Evolutionary conservation across 1,140 invertebrate genomes (phyloP), one percentile per base, ranked within the genome.

Genomic region (Neoseiulus cucumeris): DNA sequence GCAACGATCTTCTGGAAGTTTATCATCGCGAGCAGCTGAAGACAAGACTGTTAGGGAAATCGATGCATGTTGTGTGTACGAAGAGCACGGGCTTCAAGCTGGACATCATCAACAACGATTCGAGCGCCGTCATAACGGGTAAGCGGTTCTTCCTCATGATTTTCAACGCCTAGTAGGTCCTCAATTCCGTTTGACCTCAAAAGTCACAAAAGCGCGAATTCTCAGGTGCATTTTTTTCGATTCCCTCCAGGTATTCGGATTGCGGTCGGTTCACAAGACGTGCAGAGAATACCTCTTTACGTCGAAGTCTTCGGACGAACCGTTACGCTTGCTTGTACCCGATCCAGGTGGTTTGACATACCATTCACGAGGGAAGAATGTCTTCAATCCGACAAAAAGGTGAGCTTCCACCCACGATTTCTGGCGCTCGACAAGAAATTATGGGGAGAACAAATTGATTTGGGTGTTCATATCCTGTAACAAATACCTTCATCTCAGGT

Each of bases 21-120:
- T 97, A 98, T 72, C 96, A 95, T 73, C 83, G 85, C 0, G 83
- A 85, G n/a, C 93, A 97, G 75, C 82, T 97, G 1, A 97, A 96
- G 76, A 85, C 91, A 69, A 79, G 93, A 42, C 80, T 98, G 0
- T 91, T 92, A 72, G 90, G 89, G 0, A 87, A 85, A 2, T 87
- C 87, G 22, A 83, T 91, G 77, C 93, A 91, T 73, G 85, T 94
- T 28, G 89, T 87, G 0, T 90, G 83, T 47, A 91, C 87, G 0
- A 90, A 91, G 76, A 80, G 85, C 47, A 84, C 82, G 70, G 91
- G 91, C 22, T 97, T 97, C 74, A 83, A 81, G 14, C 78, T 97
- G 25, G 92, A 96, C 73, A 81, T 96, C 0, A 84, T 79, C 0
- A 96, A 96, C 75, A 85, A 85, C 65, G 92, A 94, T 77, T 79